Base-by-base conservation (phyloP, 2,888 invertebrate species). In the Chouioia cunea region DNA sequence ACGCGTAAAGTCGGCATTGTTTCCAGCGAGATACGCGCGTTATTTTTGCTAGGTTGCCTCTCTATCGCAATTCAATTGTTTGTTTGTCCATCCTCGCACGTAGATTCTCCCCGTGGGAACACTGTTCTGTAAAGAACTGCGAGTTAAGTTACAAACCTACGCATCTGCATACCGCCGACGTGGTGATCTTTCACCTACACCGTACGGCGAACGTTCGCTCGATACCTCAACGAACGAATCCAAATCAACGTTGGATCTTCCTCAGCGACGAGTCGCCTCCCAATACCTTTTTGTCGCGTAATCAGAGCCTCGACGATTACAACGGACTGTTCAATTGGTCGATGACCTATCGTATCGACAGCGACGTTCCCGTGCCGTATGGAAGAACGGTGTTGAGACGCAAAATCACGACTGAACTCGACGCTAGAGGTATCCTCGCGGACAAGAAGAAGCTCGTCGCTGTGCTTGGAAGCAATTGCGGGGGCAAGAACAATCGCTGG, bases 311-410 rank as follows among this genome's bases (percentile, higher is more conserved):
- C 2, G 77, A 80, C 1, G 82, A 87, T 36, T 88, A 90, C 75
- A 87, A 90, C 72, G 88, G 89, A 15, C 74, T 91, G n/a, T 94
- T 92, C 78, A 92, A 92, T 80, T 92, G 92, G 91, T 91, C 91
- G 0, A 91, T 92, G 91, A 89, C 89, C 1, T 92, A 90, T 79
- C 90, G 93, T 79, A 87, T 86, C 79, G 89, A 90, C 73, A 87
- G 91, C 2, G 91, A 92, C 75, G 86, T 92, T 16, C 91, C 91
- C 0, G 90, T 91, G 3, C 91, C 91, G 0, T 91, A 92, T 69
- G 92, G 91, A 0, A 87, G 91, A 57, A 89, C 89, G 2, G 69
- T 90, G 1, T 76, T 57, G 36, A 3, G 36, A 14, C 18, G 8
- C 36, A 43, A 16, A 16, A 6, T 15, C n/a, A 18, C 4, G 1